Conservation (phyloP, 2,797 vertebrate genomes). For the Peromyscus aztecus region DNA sequence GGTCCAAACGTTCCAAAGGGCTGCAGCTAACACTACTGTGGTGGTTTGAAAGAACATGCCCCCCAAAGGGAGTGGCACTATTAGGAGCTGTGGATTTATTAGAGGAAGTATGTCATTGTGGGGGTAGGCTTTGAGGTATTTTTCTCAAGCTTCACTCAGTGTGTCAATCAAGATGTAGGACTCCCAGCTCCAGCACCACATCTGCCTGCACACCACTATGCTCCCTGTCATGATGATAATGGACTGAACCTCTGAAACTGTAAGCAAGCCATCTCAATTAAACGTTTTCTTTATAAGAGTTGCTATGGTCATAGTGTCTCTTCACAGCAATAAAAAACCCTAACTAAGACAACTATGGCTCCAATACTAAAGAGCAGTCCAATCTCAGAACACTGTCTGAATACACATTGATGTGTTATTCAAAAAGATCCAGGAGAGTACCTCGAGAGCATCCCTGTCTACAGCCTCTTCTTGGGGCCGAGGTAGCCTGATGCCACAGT, state of each 20-base stretch:
- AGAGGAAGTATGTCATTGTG: neutral
- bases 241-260: neutral
- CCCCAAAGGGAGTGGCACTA: neutral
- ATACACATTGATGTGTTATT: neutral
- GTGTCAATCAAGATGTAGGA: neutral
- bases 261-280: too few species aligned
- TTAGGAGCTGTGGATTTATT: neutral
- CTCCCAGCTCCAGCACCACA: neutral
- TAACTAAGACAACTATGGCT: neutral
- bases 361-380: neutral
- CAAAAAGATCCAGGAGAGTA: neutral
- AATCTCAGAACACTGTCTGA: neutral
- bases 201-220: neutral
- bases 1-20: neutral
- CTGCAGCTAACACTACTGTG: neutral
- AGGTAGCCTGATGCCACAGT: neutral
- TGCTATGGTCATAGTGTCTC: neutral
- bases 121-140: neutral
- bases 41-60: neutral
- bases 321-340: neutral
- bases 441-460: neutral
- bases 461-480: neutral
- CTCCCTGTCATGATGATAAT: neutral
- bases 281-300: too few species aligned
- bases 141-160: neutral